Base-by-base conservation (phyloP, 2,888 invertebrate genomes). In the Pseudococcus jackbeardsleyi region DNA sequence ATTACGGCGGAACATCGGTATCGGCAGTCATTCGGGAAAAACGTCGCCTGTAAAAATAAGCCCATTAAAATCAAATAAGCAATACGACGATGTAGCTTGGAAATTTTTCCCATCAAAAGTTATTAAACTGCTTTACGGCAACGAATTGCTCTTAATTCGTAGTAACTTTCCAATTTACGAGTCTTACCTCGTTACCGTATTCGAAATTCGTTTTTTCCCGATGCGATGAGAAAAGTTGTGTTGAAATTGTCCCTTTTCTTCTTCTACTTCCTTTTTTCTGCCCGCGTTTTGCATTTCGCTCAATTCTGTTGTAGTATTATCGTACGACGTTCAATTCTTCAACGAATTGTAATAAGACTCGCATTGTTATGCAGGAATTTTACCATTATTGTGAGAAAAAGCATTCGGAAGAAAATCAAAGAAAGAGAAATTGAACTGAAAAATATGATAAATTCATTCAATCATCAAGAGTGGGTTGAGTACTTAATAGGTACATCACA, bases 11-110 rank as follows among this genome's bases (percentile, higher is more conserved):
- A 72, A 46, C 86, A 87, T 77, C 77, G 72, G 86, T 87, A 87
- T 87, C 86, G 86, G 86, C 86, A 87, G 86, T 87, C 86, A 87
- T 87, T 87, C 77, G 86, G 68, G 86, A 87, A 77, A 85, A 87
- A 87, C 86, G 86, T 87, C 86, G 72, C 72, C 50, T 87, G 86
- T 87, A 86, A 86, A 86, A 77, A 87, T 87, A 87, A 87, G 86
- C 86, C 86, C 86, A 87, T 87, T 87, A 87, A 87, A 87, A 87
- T 87, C 86, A 77, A 87, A 87, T 87, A 87, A 87, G 86, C 86
- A 87, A 87, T 87, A 87, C 86, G 86, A 87, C 50, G 86, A 79
- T 48, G 86, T 48, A 87, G 77, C 86, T 87, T 26, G 86, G 77
- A 87, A 64, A 87, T 87, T 87, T 87, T 87, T 87, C 77, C 86